A percentile compares a stretch with the other conserved stretches of the same genome.
Evolutionary conservation across 2,113 vertebrate species (phyloP).

Genomic region (Heliornis fulica): DNA sequence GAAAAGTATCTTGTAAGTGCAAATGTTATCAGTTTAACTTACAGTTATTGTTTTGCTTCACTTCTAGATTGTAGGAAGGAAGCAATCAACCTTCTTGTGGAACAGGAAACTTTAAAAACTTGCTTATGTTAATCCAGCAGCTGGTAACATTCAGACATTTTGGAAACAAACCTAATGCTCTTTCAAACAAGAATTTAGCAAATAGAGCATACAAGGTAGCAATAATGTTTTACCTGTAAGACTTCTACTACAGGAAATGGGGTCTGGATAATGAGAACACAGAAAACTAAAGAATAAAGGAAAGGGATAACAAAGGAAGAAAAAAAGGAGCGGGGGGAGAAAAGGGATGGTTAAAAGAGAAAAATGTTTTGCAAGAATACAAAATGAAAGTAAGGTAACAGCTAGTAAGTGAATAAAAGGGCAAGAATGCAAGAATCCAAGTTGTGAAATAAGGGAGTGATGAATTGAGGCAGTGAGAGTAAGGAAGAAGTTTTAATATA

Average conservation of each 20-base stretch:
- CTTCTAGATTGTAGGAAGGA: background rate
- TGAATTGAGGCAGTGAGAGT: conserved; percentile 22
- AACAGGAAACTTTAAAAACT: background rate
- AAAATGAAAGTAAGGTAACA: background rate
- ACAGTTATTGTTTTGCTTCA: background rate
- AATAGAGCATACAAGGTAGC: background rate
- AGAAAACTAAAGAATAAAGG: background rate
- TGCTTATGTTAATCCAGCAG: background rate
- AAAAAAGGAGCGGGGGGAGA: background rate
- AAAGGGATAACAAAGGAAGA: background rate
- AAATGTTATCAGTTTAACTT: background rate
- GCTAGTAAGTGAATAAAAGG: background rate
- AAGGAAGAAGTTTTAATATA: conserved; percentile 44
- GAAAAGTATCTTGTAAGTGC: background rate
- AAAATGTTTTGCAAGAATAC: background rate
- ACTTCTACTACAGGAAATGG: background rate
- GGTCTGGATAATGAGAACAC: background rate
- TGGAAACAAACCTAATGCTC: background rate
- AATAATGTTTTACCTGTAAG: background rate
- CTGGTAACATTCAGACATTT: background rate
- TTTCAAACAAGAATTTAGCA: background rate
- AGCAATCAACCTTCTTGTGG: background rate
- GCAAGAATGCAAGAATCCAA: background rate
- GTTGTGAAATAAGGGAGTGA: conserved; percentile 48
- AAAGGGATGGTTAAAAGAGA: background rate